A percentile compares a stretch with the other conserved stretches of the same genome.
These are phyloP conservation scores for Ivindomyrus marchei DNA, from an alignment of 2,113 vertebrate species.

Conservation along the genomic window DNA sequence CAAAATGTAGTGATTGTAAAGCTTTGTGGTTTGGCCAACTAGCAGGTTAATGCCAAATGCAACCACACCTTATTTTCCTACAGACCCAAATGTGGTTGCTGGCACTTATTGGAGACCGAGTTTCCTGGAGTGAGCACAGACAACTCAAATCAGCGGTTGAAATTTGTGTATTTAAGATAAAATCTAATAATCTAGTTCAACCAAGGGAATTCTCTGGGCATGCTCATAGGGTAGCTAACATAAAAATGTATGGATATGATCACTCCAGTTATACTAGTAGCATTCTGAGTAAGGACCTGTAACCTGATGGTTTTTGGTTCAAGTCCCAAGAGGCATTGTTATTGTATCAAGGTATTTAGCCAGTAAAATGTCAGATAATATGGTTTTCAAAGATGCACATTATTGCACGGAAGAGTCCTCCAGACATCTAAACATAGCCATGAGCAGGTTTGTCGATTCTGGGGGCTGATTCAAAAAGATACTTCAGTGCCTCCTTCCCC, in stretches of 20 bases:
- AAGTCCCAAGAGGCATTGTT: background rate
- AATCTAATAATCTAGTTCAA: background rate
- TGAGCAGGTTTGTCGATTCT: background rate
- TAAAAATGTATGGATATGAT: background rate
- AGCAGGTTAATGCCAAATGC: background rate
- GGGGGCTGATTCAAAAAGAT: background rate
- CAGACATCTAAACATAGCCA: background rate
- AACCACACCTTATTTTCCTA: background rate
- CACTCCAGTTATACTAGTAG: background rate
- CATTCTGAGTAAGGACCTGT: background rate
- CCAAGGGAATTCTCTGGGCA: background rate
- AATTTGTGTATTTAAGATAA: background rate
- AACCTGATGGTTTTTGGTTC: background rate
- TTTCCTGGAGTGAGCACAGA: background rate
- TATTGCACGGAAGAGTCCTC: background rate
- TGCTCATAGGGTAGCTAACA: background rate
- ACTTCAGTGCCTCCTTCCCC: background rate
- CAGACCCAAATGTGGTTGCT: background rate
- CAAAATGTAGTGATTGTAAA: background rate
- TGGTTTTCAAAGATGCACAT: background rate
- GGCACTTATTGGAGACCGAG: background rate
- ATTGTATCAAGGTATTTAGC: background rate
- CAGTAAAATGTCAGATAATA: background rate
- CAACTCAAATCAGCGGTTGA: background rate
- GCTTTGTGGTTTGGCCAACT: background rate